phyloP scores from a whole-genome alignment of 2,888 invertebrate genomes.

The Netelia melanura region DNA sequence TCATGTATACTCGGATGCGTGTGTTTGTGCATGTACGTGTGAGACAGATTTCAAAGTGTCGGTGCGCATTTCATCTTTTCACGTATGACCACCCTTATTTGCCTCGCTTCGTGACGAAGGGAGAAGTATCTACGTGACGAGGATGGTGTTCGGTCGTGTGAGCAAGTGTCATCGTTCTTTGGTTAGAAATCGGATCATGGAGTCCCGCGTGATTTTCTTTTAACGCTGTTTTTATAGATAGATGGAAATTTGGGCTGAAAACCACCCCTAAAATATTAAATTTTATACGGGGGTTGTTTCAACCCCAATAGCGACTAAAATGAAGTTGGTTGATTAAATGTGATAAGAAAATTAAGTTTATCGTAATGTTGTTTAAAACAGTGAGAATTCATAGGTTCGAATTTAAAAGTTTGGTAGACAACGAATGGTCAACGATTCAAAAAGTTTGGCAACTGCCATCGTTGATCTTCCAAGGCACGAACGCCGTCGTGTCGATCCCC shows the following conservation, averaged over 20 bases:
- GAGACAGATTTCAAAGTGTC: conserved; percentile 32
- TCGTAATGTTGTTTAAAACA: too few relatives aligned
- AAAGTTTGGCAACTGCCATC: conserved; percentile 2
- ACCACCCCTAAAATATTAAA: too few relatives aligned
- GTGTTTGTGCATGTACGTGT: conserved; percentile 53
- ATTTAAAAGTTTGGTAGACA: too few relatives aligned
- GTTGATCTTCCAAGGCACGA: conserved; percentile 32
- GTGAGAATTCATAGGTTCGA: too few relatives aligned
- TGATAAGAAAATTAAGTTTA: too few relatives aligned
- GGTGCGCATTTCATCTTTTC: conserved; percentile 39
- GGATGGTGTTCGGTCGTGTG: background rate
- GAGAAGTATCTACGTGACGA: background rate
- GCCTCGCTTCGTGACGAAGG: background rate
- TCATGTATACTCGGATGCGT: conserved; percentile 51
- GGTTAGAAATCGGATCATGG: background rate
- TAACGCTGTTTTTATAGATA: too few relatives aligned
- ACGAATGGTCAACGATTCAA: too few relatives aligned
- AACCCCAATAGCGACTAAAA: too few relatives aligned
- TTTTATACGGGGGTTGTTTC: too few relatives aligned
- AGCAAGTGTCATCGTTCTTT: background rate
- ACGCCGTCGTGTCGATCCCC: conserved; percentile 10
- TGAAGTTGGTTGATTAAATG: too few relatives aligned
- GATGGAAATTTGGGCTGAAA: too few relatives aligned
- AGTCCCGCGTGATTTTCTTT: background rate
- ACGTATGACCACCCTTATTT: background rate